Evolutionary conservation across 2,888 invertebrate genomes (phyloP), one percentile per base, ranked within the genome.

Genomic region (Taenaris catops): DNA sequence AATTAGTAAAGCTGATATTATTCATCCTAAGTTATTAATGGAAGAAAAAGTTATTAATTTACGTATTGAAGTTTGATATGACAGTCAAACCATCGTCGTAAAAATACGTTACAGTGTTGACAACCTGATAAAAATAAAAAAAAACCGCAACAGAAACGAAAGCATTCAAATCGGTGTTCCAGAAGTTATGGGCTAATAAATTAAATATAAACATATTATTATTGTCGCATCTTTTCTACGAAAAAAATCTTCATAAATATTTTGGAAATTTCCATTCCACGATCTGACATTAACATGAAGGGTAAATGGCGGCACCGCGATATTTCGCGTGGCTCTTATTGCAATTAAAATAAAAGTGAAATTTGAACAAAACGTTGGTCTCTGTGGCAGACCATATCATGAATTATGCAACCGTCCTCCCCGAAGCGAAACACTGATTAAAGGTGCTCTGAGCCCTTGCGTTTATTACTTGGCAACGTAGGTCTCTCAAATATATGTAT

Each of bases 321-420:
- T 6, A 16, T 10, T 32, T 28, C 6, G 7, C 9, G 6, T 32
- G 18, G 8, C 8, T 18, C 40, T 17, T 44, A 44, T 32, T 0
- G 0, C n/a, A 1, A 18, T 21, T 1, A 0, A 1, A 3, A 19
- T 37, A 40, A 32, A 31, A 34, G 12, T 37, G 31, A 40, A 37
- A 34, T 37, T 43, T 17, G 21, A 33, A 21, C 26, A 31, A 28
- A 26, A 26, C 8, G 11, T 14, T 14, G 16, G 16, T 14, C 24
- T 27, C 26, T 34, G 40, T 36, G 44, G 44, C 44, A 41, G 48
- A 49, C 46, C 41, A 40, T 56, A 45, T 48, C 55, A 62, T 65
- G 59, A 68, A 63, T 67, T 60, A 63, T 60, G 60, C 55, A 61
- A 57, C 47, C 46, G 45, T 46, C 48, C 37, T 45, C 32, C 34